Base-by-base conservation (phyloP, 2,113 vertebrate genomes). In the Brachypteracias leptosomus region DNA sequence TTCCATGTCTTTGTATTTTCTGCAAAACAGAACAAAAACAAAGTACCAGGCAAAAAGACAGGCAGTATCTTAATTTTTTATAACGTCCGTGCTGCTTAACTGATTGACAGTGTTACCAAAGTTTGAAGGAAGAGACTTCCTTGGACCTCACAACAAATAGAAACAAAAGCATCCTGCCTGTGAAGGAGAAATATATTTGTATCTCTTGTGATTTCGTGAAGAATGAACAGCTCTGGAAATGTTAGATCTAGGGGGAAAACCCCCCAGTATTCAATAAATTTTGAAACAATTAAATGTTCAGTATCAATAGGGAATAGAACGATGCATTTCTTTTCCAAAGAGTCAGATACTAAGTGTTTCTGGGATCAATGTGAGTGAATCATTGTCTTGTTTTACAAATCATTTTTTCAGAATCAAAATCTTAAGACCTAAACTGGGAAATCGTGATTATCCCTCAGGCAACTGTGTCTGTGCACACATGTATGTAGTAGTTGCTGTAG, bases 141-240 rank as follows among this genome's bases (percentile, higher is more conserved):
- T 58, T 42, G 8, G 25, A 17, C 15, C 9, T 73, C 7, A 35
- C 10, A 55, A 42, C 9, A 68, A 59, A 33, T 36, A 22, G 5
- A 26, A 71, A 26, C 3, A 24, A 75, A 66, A 63, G 10, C 29
- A 44, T 72, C 54, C 18, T 62, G 7, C 25, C 20, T 33, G 1
- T 47, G 26, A 59, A 38, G 20, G 16, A 6, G 58, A 83, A 76
- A 55, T 9, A 13, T 47, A 8, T 31, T 55, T 76, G 11, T 28
- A 5, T 79, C 18, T 66, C 31, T 21, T 58, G 6, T 75, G 47
- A 31, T 55, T 79, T 79, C 51, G 6, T 85, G 70, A 57, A 67
- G 25, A 10, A 35, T 70, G 6, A 9, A 10, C 4, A 73, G 6
- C 11, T 86, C 0, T 1, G 0, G 14, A 25, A 46, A 38, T 66